Evolutionary conservation across 2,113 vertebrate species (phyloP).

Genomic region (Paradisaea rubra): DNA sequence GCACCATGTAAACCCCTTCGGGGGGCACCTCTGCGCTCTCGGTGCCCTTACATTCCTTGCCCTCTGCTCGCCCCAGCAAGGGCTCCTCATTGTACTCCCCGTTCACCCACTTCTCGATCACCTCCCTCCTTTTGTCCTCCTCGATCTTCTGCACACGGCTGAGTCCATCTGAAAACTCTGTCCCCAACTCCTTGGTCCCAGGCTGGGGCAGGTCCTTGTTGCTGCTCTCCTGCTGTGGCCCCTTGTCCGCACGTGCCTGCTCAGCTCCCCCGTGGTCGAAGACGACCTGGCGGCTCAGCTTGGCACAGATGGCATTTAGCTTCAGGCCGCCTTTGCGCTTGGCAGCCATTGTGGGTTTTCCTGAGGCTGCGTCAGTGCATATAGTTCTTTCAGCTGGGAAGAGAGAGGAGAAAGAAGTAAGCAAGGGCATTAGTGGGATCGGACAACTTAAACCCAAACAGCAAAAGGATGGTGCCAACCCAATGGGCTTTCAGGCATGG

Average conservation of each 20-base stretch:
- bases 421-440: slow-evolving; percentile 25
- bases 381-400: slow-evolving; percentile 92
- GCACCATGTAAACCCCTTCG: slow-evolving; percentile 96
- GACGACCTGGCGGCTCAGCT: slow-evolving; percentile 97
- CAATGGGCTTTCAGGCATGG: neutral
- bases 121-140: slow-evolving; percentile 94
- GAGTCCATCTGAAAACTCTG: slow-evolving; percentile 75
- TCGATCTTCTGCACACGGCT: slow-evolving; percentile 80
- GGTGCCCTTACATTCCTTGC: slow-evolving; percentile 59
- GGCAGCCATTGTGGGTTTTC: slow-evolving; percentile 96
- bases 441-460: neutral
- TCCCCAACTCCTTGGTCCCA: slow-evolving; percentile 71
- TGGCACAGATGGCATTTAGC: slow-evolving; percentile 98
- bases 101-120: slow-evolving; percentile 98
- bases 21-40: slow-evolving; percentile 82
- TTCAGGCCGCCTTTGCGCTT: slow-evolving; percentile 99
- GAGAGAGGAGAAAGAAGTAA: neutral
- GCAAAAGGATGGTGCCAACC: neutral
- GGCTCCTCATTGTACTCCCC: slow-evolving; percentile 92
- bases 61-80: slow-evolving; percentile 49
- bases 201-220: slow-evolving; percentile 80
- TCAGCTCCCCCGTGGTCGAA: slow-evolving; percentile 83
- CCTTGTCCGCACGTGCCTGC: slow-evolving; percentile 78
- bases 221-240: slow-evolving; percentile 71
- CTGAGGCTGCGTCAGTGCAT: slow-evolving; percentile 95